These are phyloP conservation scores for Patiria pectinifera DNA, from an alignment of 53 echinoderm and acorn worm genomes.

Conservation along the genomic window DNA sequence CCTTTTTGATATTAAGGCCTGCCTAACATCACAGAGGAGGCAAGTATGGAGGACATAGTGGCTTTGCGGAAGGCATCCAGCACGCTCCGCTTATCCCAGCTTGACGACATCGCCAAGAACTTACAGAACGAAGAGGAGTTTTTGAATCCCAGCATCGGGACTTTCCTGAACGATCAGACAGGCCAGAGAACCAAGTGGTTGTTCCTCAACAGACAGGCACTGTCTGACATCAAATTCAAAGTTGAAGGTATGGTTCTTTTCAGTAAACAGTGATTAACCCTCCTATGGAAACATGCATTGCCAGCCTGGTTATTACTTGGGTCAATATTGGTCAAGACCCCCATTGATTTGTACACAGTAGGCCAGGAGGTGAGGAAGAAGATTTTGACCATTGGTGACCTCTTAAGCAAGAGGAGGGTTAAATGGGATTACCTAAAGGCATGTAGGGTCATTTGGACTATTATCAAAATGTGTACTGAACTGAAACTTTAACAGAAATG, in stretches of 20 bases:
- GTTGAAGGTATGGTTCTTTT: slow-evolving; percentile 71
- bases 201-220: slow-evolving; percentile 72
- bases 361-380: too few relatives aligned
- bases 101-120: slow-evolving; percentile 71
- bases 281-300: too few relatives aligned
- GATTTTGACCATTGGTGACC: too few relatives aligned
- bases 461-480: too few relatives aligned
- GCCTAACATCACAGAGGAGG: slow-evolving; percentile 32
- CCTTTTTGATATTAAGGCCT: slow-evolving; percentile 18
- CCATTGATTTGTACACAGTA: too few relatives aligned
- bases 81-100: slow-evolving; percentile 66
- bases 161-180: slow-evolving; percentile 83
- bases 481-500: too few relatives aligned
- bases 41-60: slow-evolving; percentile 45
- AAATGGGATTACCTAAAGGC: neutral
- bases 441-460: too few relatives aligned
- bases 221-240: slow-evolving; percentile 82
- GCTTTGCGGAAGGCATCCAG: slow-evolving; percentile 67
- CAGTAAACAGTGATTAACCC: neutral
- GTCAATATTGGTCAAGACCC: too few relatives aligned
- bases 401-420: too few relatives aligned
- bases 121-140: slow-evolving; percentile 78
- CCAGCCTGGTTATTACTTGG: too few relatives aligned
- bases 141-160: slow-evolving; percentile 89
- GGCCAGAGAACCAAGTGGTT: slow-evolving; percentile 70